Base-by-base conservation (phyloP, 92 coral and sea anemone genomes). In the Virgularia gustaviana region DNA sequence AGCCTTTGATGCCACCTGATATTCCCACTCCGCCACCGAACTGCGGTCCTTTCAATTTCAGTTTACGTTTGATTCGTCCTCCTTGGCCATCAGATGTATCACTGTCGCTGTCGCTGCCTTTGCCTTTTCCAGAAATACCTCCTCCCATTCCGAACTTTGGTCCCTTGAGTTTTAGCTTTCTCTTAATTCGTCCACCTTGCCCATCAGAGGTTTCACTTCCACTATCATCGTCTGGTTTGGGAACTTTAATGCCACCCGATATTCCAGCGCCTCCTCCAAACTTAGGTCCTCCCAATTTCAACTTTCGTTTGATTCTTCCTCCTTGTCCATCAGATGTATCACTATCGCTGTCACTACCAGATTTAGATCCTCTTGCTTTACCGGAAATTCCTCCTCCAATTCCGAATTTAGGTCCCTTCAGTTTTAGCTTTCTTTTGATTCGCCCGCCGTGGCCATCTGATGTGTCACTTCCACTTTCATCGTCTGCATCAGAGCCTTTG, bases 161-260 rank as follows among this genome's bases (percentile, higher is more conserved):
- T 57, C 29, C 32, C 53, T 44, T 44, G 25, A 29, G 6, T 6
- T 57, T 66, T 22, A 42, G 56, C 47, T 66, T 66, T 44, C 73
- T 68, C 38, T 68, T 68, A 33, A 51, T 31, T 68, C 75, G 18
- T 49, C 61, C 75, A 19, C 75, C 75, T 33, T 68, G 44, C 31
- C 75, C 75, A 49, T 68, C 75, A 2, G 75, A 68, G 18, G 75
- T 68, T 18, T 68, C 75, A 22, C 75, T 68, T 13, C 47, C 75
- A 49, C 75, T 68, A 45, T 68, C 75, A 30, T 68, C 55, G 15
- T 37, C 75, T 47, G 53, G 23, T 47, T 68, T 68, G 31, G 75
- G 51, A 47, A 36, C 55, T 36, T 68, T 49, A 12, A 22, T 33
- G 33, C 51, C 51, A 5, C 58, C 58, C 3, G 60, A 49, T 9